Evolutionary conservation across 1,140 invertebrate genomes (phyloP).

Genomic region (Bombyx mandarina): DNA sequence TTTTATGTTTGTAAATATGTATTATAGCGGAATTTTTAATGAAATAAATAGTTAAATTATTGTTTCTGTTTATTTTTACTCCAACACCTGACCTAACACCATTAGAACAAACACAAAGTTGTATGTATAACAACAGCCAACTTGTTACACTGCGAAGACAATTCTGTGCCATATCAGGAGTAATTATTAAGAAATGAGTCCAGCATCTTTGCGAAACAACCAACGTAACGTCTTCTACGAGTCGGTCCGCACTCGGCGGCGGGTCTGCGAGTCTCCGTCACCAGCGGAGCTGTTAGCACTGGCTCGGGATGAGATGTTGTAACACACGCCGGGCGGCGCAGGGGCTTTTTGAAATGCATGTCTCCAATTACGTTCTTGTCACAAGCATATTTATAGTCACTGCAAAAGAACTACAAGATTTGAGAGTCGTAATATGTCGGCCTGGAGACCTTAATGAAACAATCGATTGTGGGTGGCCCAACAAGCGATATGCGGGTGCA

Average conservation of each 20-base stretch:
- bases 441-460: too few relatives aligned
- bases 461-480: too few relatives aligned
- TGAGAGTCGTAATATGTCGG: too few relatives aligned
- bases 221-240: conserved; percentile 32
- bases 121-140: too few relatives aligned
- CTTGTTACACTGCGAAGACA: background rate
- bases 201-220: conserved; percentile 40
- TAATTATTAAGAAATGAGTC: conserved; percentile 52
- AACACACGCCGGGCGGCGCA: background rate
- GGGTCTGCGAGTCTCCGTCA: conserved; percentile 8
- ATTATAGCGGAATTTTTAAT: conserved; percentile 69
- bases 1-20: conserved; percentile 71
- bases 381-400: background rate
- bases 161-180: conserved; percentile 12
- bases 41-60: conserved; percentile 62
- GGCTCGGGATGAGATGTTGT: background rate
- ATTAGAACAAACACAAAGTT: background rate
- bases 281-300: background rate
- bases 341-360: background rate
- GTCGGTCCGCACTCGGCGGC: conserved; percentile 16
- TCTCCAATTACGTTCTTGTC: background rate
- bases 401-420: background rate
- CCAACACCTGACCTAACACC: background rate
- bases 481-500: too few relatives aligned
- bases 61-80: conserved; percentile 15